Base-by-base conservation (phyloP, 92 coral and sea anemone species). In the Zoanthus sansibaricus region DNA sequence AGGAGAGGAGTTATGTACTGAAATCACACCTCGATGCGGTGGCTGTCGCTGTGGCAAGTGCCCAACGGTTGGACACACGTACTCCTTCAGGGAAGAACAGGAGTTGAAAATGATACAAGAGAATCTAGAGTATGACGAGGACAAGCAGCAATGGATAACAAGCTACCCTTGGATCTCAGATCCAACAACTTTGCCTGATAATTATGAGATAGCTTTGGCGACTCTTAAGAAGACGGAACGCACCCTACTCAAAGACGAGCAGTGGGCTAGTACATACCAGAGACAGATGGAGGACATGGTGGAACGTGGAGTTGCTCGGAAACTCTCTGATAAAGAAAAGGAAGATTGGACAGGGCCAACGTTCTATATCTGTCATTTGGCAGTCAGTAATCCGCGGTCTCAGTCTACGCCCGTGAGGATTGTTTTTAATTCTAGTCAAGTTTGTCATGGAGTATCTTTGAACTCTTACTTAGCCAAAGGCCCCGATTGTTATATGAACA, bases 91-190 rank as follows among this genome's bases (percentile, higher is more conserved):
- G 42, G 42, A 37, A 37, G 42, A 37, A 37, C 42, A 37, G 42
- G 42, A 37, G 2, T 37, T 37, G 42, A 37, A 37, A 37, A 37
- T 37, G 94, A 91, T 89, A 9, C 92, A 84, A 75, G 92, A 78
- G 64, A 94, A 94, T 73, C 78, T 92, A 9, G 86, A 79, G 16
- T 92, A 91, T 80, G 92, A 94, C 52, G 87, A 86, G 25, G 59
- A 15, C 44, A 89, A 37, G 42, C 42, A 37, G 42, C 42, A 37
- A 37, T 37, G 42, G 42, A 37, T 37, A 37, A 37, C 42, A 16
- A 88, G 97, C 52, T 89, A 91, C 76, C 97, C 92, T 25, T 94
- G 94, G 94, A 67, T 75, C 0, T 67, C 78, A 45, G 94, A 94
- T 56, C 94, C 97, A 4, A 11, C 51, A 12, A 85, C 78, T 14